Base-by-base conservation (phyloP, 1,140 invertebrate genomes). In the Conus ventricosus region DNA sequence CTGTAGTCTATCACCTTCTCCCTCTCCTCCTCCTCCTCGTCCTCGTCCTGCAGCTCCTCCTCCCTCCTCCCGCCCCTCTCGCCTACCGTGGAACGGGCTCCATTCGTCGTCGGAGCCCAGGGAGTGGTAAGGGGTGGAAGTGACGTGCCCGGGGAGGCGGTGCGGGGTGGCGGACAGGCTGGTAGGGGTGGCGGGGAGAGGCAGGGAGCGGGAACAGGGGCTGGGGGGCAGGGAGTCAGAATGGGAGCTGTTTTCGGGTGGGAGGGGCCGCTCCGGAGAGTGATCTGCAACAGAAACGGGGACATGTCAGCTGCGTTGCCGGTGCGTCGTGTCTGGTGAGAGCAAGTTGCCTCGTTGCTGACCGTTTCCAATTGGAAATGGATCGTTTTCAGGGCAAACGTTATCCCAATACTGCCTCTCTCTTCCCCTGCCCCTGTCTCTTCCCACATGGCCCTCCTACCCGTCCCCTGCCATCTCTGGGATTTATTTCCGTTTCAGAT, bases 1-100 rank as follows among this genome's bases (percentile, higher is more conserved):
- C 93, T 93, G 88, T 92, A 93, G 87, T 93, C 93, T 84, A 93
- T 91, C 27, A 92, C 92, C 57, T 90, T 90, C 10, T 91, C 90
- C 53, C 91, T 91, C n/a, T 92, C 90, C 15, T 88, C 53, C 60
- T 23, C 15, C 75, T 25, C 4, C 84, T 78, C 27, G 3, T 39
- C 27, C 23, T 78, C 75, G 0, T 63, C 60, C 17, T 2, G 11
- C 17, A 2, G 1, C 17, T 63, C 67, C 23, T 71, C 67, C 6
- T 71, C 67, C 67, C 6, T 71, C 67, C 23, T 71, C 67, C 23
- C 57, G 67, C n/a, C 25, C 25, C 27, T 78, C 51, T 15, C 87
- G 1, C 75, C 60, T 86, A 8, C 53, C 39, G 10, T 67, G 85
- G 39, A 51, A 20, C 11, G 67, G 57, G 23, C 67, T 71, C 67